Evolutionary conservation across 64 coral and sea anemone species (phyloP), one percentile per base, ranked within the genome.

Genomic region (Exaiptasia diaphana): DNA sequence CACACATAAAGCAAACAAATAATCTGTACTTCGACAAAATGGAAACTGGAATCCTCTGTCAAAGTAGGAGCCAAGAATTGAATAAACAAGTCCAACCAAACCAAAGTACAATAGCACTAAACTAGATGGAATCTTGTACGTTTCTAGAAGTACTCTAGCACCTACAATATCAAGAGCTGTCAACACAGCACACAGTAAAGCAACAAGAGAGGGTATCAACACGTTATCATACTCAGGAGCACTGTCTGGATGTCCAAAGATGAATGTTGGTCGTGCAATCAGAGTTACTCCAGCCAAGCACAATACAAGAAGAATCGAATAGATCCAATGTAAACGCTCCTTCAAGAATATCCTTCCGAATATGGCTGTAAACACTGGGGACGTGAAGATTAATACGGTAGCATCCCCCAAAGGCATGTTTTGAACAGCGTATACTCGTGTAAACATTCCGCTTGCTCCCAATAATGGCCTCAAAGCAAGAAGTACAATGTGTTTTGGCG

Each of bases 371-470:
- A 41, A 77, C 13, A 83, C 40, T 0, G 87, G 87, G 4, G 71
- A 67, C 9, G 79, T 83, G 38, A 83, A 90, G 45, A 90, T 54
- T 32, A 90, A 75, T 5, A 90, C 87, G 23, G 56, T 90, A 13
- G 87, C 79, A 53, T 90, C 87, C 0, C 68, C 79, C 23, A 90
- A 15, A 14, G 78, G 70, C 69, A 90, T 82, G 48, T 83, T 71
- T 44, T 90, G 71, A 2, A 90, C 62, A 1, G 87, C 45, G 31
- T 83, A 90, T 36, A 69, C 29, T 6, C 29, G 28, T 17, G 72
- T 62, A 6, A 35, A n/a, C 70, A 90, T 39, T 34, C 64, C 71
- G 32, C 41, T 49, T 2, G 24, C 33, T 8, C 87, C 87, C 3
- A 35, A 20, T 1, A 68, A 23, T 28, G 68, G 68, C 4, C 78